Base-by-base conservation (phyloP, 2,888 invertebrate genomes). In the Dryocosmus kuriphilus region DNA sequence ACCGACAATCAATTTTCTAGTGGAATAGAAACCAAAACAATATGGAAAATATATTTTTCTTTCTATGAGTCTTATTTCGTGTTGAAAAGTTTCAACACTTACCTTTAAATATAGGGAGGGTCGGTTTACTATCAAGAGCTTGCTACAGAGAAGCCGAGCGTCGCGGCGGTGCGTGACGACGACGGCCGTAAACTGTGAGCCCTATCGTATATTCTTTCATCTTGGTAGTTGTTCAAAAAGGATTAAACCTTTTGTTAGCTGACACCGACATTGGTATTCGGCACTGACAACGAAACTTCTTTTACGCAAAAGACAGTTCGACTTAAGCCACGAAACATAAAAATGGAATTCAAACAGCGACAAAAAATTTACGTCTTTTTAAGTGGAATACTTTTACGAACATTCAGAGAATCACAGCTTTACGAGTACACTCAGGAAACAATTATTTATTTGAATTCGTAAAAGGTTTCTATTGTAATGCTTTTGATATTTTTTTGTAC, bases 141-240 rank as follows among this genome's bases (percentile, higher is more conserved):
- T 55, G 71, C n/a, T 30, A 60, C 82, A 86, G 83, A 85, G 81
- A 84, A 75, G 80, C 82, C 80, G 83, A 82, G 86, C 78, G 80
- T 82, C 82, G 78, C 85, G 85, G 80, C 81, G 85, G 80, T 78
- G 89, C 90, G 85, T 88, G 86, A 88, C 90, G 88, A 85, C 87
- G 85, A 84, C 88, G 86, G 88, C 80, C 84, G 82, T 90, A 90
- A 90, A 89, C 84, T 71, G 79, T 81, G 76, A 82, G 16, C 55
- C 19, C 41, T 71, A 27, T 38, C 22, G 46, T 8, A 76, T 77
- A 80, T 79, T 79, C 81, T 82, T 80, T 80, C 77, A 82, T 79
- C 79, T 82, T 77, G 19, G 30, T 60, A 67, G 62, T 32, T 65
- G 30, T 60, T 77, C 76, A 78, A 62, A 78, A 75, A 63, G 75